phyloP scores from a whole-genome alignment of 2,888 invertebrate species.

The Ariolimax columbianus region DNA sequence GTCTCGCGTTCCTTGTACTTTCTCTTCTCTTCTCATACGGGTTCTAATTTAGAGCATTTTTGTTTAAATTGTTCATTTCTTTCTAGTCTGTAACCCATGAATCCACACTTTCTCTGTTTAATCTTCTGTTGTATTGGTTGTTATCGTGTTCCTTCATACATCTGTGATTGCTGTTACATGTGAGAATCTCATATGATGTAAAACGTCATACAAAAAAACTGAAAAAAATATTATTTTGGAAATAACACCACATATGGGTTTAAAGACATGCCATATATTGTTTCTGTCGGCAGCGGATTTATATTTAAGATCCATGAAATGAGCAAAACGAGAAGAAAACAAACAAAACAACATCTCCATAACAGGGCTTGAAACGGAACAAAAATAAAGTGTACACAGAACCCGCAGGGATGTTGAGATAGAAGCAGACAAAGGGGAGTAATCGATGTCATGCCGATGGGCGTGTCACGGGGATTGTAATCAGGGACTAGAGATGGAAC shows the following conservation, averaged over 20 bases:
- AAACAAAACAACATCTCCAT: background rate
- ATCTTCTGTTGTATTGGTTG: too few species aligned
- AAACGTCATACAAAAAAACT: background rate
- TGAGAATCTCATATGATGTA: too few species aligned
- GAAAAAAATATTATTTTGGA: background rate
- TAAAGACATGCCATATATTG: background rate
- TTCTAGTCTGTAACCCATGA: too few species aligned
- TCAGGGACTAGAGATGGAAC: background rate
- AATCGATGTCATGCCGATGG: constrained; percentile 24
- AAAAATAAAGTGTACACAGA: background rate
- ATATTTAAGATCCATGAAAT: background rate
- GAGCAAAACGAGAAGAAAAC: background rate
- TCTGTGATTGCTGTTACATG: too few species aligned
- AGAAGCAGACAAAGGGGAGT: constrained; percentile 14
- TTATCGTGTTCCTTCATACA: too few species aligned
- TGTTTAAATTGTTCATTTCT: too few species aligned
- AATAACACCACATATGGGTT: background rate
- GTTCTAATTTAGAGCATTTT: too few species aligned
- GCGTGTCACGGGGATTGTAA: constrained; percentile 7
- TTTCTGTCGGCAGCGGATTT: background rate
- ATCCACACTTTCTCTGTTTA: too few species aligned
- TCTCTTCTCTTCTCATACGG: too few species aligned
- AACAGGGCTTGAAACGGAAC: background rate
- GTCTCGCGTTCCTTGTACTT: too few species aligned
- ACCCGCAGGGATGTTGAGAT: background rate